These are phyloP conservation scores for Aphidius gifuensis DNA, from an alignment of 1,140 invertebrate genomes.

Conservation along the genomic window DNA sequence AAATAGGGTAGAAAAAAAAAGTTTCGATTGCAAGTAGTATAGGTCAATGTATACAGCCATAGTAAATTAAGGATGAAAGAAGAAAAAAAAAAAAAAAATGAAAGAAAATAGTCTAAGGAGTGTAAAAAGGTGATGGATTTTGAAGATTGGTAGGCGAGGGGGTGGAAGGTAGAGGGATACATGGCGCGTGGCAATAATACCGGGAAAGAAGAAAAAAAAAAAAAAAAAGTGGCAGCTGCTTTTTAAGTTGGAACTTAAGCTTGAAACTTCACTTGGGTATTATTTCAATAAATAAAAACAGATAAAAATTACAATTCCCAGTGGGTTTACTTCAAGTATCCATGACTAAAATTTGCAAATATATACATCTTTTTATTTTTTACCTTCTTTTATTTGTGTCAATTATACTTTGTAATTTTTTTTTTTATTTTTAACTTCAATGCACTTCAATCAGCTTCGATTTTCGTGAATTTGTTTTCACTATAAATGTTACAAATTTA, in stretches of 20 bases:
- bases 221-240: constrained; percentile 25
- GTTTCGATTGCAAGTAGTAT: too few relatives aligned
- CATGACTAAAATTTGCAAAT: too few relatives aligned
- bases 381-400: too few relatives aligned
- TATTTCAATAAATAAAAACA: too few relatives aligned
- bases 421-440: too few relatives aligned
- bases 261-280: constrained; percentile 4
- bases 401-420: too few relatives aligned
- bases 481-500: too few relatives aligned
- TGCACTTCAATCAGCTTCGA: too few relatives aligned
- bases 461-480: too few relatives aligned
- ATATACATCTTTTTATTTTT: too few relatives aligned
- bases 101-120: constrained; percentile 11
- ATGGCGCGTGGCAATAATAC: constrained; percentile 33
- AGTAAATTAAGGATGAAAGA: neutral
- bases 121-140: neutral
- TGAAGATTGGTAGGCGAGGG: neutral
- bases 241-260: constrained; percentile 6
- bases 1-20: too few relatives aligned
- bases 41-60: too few relatives aligned
- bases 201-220: constrained; percentile 30
- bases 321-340: neutral
- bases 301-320: constrained; percentile 15
- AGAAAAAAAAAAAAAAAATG: neutral
- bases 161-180: constrained; percentile 30